Percentiles rank a stretch among this genome's conserved stretches.
Evolutionary conservation across 1,140 invertebrate species (phyloP).

Genomic region (Palaemon carinicauda): DNA sequence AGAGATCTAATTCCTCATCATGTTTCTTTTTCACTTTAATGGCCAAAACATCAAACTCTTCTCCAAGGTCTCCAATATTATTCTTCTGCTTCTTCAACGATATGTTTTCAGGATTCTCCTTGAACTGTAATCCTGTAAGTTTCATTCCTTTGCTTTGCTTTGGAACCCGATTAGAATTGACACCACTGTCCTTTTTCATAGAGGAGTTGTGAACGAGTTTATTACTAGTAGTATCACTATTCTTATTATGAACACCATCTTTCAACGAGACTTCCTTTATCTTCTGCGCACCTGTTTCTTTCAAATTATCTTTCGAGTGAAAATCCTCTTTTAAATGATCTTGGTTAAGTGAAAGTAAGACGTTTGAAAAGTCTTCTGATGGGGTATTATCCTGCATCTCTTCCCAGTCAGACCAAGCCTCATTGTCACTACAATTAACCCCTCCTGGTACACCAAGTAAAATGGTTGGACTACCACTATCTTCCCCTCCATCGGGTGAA

Average conservation of each 20-base stretch:
- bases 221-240: not conserved
- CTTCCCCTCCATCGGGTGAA: slow-evolving; percentile 44
- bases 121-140: not conserved
- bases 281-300: not conserved
- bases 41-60: slow-evolving; percentile 48
- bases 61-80: slow-evolving; percentile 33
- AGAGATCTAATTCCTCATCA: slow-evolving; percentile 39
- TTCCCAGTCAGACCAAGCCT: slow-evolving; percentile 52
- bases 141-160: slow-evolving; percentile 41
- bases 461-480: not conserved
- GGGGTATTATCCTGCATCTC: slow-evolving; percentile 41
- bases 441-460: not conserved
- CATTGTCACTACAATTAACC: not conserved
- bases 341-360: slow-evolving; percentile 11
- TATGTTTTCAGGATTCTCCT: not conserved
- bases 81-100: not conserved
- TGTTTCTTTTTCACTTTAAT: slow-evolving; percentile 52
- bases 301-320: too few species aligned
- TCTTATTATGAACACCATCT: not conserved
- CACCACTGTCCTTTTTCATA: not conserved
- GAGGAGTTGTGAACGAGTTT: not conserved
- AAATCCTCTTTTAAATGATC: not conserved
- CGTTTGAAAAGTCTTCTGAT: not conserved
- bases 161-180: not conserved
- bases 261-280: not conserved